Conservation (phyloP, 2,797 vertebrate genomes). For the Peromyscus melanophrys region DNA sequence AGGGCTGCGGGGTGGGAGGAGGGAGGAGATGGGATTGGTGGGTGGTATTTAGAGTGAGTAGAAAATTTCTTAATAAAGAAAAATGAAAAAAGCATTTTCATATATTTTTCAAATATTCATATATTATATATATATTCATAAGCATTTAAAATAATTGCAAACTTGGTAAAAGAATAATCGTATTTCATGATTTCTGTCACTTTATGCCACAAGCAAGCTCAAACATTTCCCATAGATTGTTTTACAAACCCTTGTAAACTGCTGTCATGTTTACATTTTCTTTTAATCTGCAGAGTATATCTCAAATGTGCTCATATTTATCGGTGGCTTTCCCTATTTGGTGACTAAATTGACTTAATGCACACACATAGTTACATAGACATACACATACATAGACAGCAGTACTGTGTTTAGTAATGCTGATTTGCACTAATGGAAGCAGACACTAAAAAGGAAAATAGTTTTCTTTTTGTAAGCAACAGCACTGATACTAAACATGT, state of each 20-base stretch:
- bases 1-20: too few relatives aligned
- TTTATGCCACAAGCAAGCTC: conserved; percentile 7
- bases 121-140: neutral
- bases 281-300: neutral
- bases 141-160: conserved; percentile 43
- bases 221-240: neutral
- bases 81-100: neutral
- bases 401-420: conserved; percentile 13
- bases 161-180: neutral
- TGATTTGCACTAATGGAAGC: conserved; percentile 36
- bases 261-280: neutral
- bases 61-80: too few relatives aligned
- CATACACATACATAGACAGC: neutral
- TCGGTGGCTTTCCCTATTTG: conserved; percentile 16
- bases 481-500: conserved; percentile 18
- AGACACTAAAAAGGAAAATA: conserved; percentile 36
- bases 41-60: too few relatives aligned
- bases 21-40: too few relatives aligned
- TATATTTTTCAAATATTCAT: neutral
- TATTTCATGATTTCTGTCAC: neutral
- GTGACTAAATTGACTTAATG: neutral
- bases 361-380: neutral
- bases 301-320: neutral
- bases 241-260: conserved; percentile 14
- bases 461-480: conserved; percentile 65